phyloP scores from a whole-genome alignment of 2,888 invertebrate genomes.

The Pedicia rivosa region DNA sequence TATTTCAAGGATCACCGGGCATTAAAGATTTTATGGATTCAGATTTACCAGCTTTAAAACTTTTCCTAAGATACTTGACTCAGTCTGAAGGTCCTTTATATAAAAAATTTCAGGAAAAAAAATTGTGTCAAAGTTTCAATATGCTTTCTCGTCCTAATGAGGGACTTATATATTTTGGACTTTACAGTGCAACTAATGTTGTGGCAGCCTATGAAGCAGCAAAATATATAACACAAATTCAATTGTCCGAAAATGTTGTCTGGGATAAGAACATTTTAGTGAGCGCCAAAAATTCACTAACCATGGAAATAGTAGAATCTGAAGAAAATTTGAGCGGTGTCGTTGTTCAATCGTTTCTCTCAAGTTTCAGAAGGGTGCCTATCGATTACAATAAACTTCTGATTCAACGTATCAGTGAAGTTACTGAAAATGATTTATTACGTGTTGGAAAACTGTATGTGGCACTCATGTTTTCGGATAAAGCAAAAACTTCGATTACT shows the following conservation, averaged over 20 bases:
- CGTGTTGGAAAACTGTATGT: slow-evolving; percentile 57
- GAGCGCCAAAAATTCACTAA: slow-evolving; percentile 71
- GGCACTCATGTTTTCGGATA: slow-evolving; percentile 43
- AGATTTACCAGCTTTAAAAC: slow-evolving; percentile 55
- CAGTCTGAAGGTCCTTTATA: slow-evolving; percentile 58
- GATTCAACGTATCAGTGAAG: slow-evolving; percentile 36
- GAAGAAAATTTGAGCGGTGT: slow-evolving; percentile 65
- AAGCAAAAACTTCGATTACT: slow-evolving; percentile 48
- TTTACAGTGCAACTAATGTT: slow-evolving; percentile 66
- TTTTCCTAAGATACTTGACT: slow-evolving; percentile 72
- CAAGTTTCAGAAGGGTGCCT: slow-evolving; percentile 50
- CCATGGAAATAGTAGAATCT: slow-evolving; percentile 68
- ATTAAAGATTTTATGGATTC: slow-evolving; percentile 43
- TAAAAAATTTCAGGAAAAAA: slow-evolving; percentile 72
- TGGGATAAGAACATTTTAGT: slow-evolving; percentile 64
- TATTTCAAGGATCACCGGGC: slow-evolving; percentile 48
- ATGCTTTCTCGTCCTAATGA: slow-evolving; percentile 46
- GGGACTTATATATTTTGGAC: slow-evolving; percentile 52
- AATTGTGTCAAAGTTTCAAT: slow-evolving; percentile 66
- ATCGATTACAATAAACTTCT: slow-evolving; percentile 39
- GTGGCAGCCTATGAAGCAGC: slow-evolving; percentile 66
- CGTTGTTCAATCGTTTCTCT: slow-evolving; percentile 52
- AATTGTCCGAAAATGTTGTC: slow-evolving; percentile 36
- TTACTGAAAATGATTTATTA: slow-evolving; percentile 44
- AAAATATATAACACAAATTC: slow-evolving; percentile 45